Conservation (phyloP, 2,888 invertebrate genomes). For the Epiperipatus broadwayi region DNA sequence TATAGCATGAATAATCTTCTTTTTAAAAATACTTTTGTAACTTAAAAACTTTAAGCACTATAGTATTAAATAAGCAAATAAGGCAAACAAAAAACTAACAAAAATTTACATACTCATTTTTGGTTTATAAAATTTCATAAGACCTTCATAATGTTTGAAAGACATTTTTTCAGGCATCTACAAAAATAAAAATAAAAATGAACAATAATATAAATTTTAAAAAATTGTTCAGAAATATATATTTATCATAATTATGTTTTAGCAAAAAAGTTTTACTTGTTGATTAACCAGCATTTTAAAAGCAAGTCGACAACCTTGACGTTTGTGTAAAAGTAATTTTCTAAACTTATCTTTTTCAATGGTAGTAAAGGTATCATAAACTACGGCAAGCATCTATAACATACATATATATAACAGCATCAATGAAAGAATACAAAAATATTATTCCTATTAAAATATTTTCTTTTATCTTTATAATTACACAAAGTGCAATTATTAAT, state of each 20-base stretch:
- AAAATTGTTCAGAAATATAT: slow-evolving; percentile 7
- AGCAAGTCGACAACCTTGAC: slow-evolving; percentile 58
- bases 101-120: slow-evolving; percentile 40
- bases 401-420: too few species aligned
- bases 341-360: slow-evolving; percentile 67
- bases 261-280: slow-evolving; percentile 28
- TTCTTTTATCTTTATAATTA: too few species aligned
- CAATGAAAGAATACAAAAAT: too few species aligned
- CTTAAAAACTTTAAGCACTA: too few species aligned
- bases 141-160: slow-evolving; percentile 55
- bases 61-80: too few species aligned
- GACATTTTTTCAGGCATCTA: slow-evolving; percentile 39
- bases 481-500: too few species aligned
- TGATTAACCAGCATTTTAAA: slow-evolving; percentile 59
- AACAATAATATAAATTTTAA: too few species aligned
- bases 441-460: too few species aligned
- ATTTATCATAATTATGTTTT: neutral
- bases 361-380: slow-evolving; percentile 68
- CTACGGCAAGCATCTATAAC: slow-evolving; percentile 60
- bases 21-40: too few species aligned
- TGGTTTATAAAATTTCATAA: slow-evolving; percentile 56
- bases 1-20: too few species aligned
- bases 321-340: slow-evolving; percentile 56
- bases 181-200: slow-evolving; percentile 15
- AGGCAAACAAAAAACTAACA: too few species aligned